Percentiles rank a stretch among this genome's conserved stretches.
Evolutionary conservation across 2,797 vertebrate species (phyloP).

Genomic region (Psittacula derbiana): DNA sequence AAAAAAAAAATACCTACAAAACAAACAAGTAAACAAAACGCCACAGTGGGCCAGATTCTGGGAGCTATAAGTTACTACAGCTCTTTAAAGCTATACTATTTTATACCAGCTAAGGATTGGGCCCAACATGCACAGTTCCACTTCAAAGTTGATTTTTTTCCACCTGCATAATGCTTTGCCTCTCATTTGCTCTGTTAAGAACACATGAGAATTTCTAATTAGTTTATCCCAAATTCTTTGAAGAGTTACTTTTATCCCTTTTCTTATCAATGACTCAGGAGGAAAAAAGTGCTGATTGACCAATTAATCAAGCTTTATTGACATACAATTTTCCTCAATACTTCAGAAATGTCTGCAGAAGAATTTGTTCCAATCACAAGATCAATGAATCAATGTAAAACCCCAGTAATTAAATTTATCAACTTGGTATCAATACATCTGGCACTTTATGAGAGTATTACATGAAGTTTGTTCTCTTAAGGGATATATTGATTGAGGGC

Average conservation of each 20-base stretch:
- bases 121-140: not conserved
- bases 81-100: not conserved
- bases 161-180: not conserved
- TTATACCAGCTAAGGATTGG: not conserved
- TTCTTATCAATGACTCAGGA: slow-evolving; percentile 40
- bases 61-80: not conserved
- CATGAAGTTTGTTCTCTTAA: slow-evolving; percentile 65
- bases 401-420: slow-evolving; percentile 68
- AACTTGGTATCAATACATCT: slow-evolving; percentile 52
- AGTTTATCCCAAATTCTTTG: not conserved
- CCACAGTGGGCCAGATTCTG: not conserved
- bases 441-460: slow-evolving; percentile 65
- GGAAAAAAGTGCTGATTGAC: slow-evolving; percentile 55
- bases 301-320: slow-evolving; percentile 65
- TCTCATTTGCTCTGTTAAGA: not conserved
- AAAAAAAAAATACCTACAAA: not conserved
- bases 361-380: slow-evolving; percentile 59
- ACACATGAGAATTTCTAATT: not conserved
- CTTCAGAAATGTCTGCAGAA: slow-evolving; percentile 64
- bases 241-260: slow-evolving; percentile 24
- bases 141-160: slow-evolving; percentile 22
- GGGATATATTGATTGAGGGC: slow-evolving; percentile 64
- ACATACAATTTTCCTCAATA: slow-evolving; percentile 61
- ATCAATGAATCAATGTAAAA: slow-evolving; percentile 74
- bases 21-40: not conserved